These are phyloP conservation scores for Fulica atra DNA, from an alignment of 2,113 vertebrate genomes.

Conservation along the genomic window DNA sequence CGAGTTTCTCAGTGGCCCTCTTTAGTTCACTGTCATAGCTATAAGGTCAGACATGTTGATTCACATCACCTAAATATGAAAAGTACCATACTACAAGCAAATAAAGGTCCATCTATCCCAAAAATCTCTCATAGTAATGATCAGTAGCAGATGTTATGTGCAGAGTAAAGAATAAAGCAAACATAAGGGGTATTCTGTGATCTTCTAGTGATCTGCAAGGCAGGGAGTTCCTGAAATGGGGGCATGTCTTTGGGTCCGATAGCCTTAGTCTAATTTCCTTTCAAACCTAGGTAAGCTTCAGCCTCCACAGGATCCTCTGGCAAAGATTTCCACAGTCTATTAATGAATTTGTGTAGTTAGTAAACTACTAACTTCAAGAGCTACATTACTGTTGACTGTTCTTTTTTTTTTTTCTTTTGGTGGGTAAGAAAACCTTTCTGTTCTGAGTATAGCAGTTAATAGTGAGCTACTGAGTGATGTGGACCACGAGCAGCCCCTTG, in stretches of 20 bases:
- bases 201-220: not conserved
- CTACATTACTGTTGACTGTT: not conserved
- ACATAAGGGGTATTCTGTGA: not conserved
- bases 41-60: not conserved
- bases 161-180: not conserved
- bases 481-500: not conserved
- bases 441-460: not conserved
- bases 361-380: not conserved
- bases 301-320: not conserved
- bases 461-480: not conserved
- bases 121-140: not conserved
- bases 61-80: not conserved
- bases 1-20: not conserved
- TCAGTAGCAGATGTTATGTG: not conserved
- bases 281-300: not conserved
- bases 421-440: not conserved
- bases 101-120: not conserved
- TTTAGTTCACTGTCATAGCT: not conserved
- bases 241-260: not conserved
- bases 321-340: not conserved
- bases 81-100: not conserved
- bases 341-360: not conserved
- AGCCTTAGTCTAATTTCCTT: not conserved
- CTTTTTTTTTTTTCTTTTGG: not conserved
- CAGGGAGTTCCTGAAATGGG: not conserved